Evolutionary conservation across 2,888 invertebrate species (phyloP).

Genomic region (Idaea dimidiata): DNA sequence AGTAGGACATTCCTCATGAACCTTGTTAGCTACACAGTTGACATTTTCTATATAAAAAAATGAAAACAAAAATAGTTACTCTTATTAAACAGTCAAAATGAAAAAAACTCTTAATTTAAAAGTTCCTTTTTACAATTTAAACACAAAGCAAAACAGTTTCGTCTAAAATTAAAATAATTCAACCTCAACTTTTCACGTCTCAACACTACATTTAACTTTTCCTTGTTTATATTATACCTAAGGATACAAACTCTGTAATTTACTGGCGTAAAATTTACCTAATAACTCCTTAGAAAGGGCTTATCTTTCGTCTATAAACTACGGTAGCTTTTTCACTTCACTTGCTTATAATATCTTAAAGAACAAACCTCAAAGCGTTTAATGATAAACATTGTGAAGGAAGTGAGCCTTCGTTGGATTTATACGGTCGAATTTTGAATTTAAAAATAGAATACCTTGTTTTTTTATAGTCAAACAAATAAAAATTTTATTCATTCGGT

Average conservation of each 20-base stretch:
- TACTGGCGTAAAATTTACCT: conserved; percentile 32
- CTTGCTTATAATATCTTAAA: conserved; percentile 28
- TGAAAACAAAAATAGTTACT: too few relatives aligned
- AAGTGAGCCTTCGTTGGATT: neutral
- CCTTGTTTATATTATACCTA: conserved; percentile 25
- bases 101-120: too few relatives aligned
- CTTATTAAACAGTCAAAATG: too few relatives aligned
- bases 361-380: conserved; percentile 27
- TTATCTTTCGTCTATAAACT: conserved; percentile 30
- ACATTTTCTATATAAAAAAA: too few relatives aligned
- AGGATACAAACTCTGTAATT: conserved; percentile 23
- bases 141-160: conserved; percentile 9
- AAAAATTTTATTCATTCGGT: neutral
- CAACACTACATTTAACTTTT: conserved; percentile 8
- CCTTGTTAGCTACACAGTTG: too few relatives aligned
- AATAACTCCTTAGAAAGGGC: conserved; percentile 30
- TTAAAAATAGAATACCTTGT: neutral
- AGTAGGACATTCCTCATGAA: too few relatives aligned
- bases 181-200: neutral
- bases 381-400: neutral
- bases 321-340: conserved; percentile 27
- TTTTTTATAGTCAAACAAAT: neutral
- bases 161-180: neutral
- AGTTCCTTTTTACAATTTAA: neutral
- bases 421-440: neutral